Conservation (phyloP, 2,113 vertebrate genomes). For the Callithrix jacchus region DNA sequence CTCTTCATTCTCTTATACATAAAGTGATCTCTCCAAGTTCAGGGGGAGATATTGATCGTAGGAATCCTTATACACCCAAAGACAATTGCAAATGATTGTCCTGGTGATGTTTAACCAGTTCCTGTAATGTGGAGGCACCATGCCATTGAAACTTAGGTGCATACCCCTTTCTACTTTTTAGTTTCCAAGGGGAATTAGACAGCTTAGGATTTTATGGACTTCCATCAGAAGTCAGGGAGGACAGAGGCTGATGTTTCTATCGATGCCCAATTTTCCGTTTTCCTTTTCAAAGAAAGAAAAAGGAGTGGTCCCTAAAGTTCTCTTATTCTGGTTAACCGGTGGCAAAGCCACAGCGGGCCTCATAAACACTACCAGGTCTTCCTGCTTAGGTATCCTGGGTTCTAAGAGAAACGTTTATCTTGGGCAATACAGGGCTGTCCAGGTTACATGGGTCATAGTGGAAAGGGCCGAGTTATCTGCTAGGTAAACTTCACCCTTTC, state of each 20-base stretch:
- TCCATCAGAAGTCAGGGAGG: not conserved
- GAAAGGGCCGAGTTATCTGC: not conserved
- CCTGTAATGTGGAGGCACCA: not conserved
- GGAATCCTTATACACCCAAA: not conserved
- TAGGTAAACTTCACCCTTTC: not conserved
- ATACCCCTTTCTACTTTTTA: not conserved
- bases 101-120: not conserved
- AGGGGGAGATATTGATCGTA: not conserved
- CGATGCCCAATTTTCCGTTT: not conserved
- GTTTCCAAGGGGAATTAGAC: not conserved
- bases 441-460: not conserved
- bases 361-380: not conserved
- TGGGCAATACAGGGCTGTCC: not conserved
- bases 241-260: not conserved
- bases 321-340: not conserved
- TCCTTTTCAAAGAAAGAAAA: not conserved
- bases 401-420: not conserved
- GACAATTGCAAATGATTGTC: not conserved
- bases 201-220: not conserved
- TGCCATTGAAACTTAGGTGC: not conserved
- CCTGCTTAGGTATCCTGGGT: not conserved
- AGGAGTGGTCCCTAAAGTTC: not conserved
- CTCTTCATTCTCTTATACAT: not conserved
- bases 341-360: not conserved
- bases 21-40: not conserved